Evolutionary conservation across 2,113 vertebrate genomes (phyloP).

Genomic region (Cinclus cinclus): DNA sequence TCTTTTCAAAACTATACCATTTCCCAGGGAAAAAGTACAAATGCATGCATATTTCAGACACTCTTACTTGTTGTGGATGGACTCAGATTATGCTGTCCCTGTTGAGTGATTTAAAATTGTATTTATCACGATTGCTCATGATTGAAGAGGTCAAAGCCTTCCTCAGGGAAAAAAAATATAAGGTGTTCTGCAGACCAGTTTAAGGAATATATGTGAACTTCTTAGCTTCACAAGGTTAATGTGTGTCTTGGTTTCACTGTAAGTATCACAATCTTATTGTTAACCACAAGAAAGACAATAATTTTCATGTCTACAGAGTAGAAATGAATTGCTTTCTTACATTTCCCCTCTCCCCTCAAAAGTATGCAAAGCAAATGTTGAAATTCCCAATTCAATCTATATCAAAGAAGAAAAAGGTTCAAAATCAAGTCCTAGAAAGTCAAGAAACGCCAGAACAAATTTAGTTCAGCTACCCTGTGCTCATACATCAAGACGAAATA

Average conservation of each 20-base stretch:
- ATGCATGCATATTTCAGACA: not conserved
- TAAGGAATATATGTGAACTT: not conserved
- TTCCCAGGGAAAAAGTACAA: not conserved
- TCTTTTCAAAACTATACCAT: not conserved
- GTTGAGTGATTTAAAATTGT: not conserved
- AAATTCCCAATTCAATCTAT: not conserved
- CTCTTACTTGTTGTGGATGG: not conserved
- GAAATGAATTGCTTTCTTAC: not conserved
- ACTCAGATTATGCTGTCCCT: not conserved
- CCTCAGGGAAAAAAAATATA: not conserved
- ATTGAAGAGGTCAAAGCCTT: not conserved
- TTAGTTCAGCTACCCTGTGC: not conserved
- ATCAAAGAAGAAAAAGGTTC: slow-evolving; percentile 30
- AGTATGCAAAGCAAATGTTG: not conserved
- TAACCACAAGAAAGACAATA: not conserved
- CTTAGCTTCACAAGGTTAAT: not conserved
- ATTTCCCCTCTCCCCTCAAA: not conserved
- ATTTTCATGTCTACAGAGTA: not conserved
- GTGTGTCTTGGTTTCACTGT: not conserved
- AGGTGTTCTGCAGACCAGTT: not conserved
- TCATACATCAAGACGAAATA: slow-evolving; percentile 1
- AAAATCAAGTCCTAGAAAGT: slow-evolving; percentile 23
- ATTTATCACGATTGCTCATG: not conserved
- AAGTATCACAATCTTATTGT: not conserved
- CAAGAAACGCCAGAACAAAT: slow-evolving; percentile 6